Evolutionary conservation across 2,888 invertebrate genomes (phyloP), one percentile per base, ranked within the genome.

Genomic region (Xanthorhoe spadicearia): DNA sequence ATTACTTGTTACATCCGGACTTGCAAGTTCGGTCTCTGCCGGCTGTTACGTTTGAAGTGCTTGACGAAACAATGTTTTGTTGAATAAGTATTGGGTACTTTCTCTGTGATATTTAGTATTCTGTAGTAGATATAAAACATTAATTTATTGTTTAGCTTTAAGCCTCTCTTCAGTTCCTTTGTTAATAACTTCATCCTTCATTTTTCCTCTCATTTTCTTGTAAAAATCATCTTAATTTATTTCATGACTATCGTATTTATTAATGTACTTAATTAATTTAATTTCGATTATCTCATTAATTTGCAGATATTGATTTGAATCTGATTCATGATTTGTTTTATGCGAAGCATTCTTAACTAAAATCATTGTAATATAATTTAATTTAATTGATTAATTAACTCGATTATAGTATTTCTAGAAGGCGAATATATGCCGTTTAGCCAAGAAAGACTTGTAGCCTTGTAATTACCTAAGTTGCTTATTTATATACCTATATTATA

Each of bases 41-140:
- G 59, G 68, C 70, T 69, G 70, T 46, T 66, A 61, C 78, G 76
- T 81, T 83, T 83, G 75, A 85, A 84, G 82, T 86, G 81, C 83
- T 89, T 87, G 89, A 90, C 90, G 90, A 89, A 84, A 89, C 89
- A 84, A 80, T 85, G 82, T 81, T 83, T 85, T 87, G 89, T 90
- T 89, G 85, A 88, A 85, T 88, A 92, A 91, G 90, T 88, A 89
- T 89, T 93, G 93, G 93, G 93, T 93, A 93, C 89, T 88, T 87
- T 86, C 89, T 89, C 93, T 93, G 93, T 93, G 93, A 93, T 93
- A 93, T 93, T 90, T 89, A 92, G 90, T 91, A 91, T 91, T 91
- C 87, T 89, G 79, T 90, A 90, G 79, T 90, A 90, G 86, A 86
- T 88, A 84, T 78, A 86, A 83, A 85, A 71, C 80, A 82, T 86